Conservation (phyloP, 1,140 invertebrate genomes). For the Hormaphis cornu region DNA sequence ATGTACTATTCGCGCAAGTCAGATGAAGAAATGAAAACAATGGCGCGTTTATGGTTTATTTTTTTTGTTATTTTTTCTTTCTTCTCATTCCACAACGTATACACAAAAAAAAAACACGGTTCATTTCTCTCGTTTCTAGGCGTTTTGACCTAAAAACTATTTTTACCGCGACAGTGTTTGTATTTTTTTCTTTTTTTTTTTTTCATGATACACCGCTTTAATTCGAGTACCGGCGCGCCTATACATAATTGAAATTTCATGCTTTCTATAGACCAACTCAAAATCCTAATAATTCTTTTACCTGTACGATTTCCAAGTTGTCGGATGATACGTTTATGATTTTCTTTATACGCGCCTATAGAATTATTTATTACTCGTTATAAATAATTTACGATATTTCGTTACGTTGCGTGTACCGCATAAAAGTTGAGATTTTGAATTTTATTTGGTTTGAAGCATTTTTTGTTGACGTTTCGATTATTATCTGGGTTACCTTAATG, state of each 20-base stretch:
- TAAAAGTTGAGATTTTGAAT: too few species aligned
- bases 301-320: too few species aligned
- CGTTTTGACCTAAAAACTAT: constrained; percentile 21
- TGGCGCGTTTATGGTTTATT: neutral
- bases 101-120: neutral
- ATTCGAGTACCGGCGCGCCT: neutral
- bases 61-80: neutral
- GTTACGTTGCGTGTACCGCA: too few species aligned
- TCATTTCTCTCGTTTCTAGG: constrained; percentile 17
- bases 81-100: neutral
- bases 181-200: too few species aligned
- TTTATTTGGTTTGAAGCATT: too few species aligned
- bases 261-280: constrained; percentile 11
- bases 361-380: too few species aligned
- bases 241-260: constrained; percentile 12
- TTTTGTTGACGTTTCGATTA: too few species aligned
- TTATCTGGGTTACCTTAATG: too few species aligned
- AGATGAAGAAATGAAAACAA: constrained; percentile 2
- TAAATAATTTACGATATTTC: too few species aligned
- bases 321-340: too few species aligned
- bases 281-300: neutral
- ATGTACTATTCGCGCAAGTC: too few species aligned
- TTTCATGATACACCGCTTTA: constrained; percentile 13
- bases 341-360: too few species aligned
- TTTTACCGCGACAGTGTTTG: neutral